phyloP scores from a whole-genome alignment of 2,113 vertebrate genomes.

The Albula glossodonta region DNA sequence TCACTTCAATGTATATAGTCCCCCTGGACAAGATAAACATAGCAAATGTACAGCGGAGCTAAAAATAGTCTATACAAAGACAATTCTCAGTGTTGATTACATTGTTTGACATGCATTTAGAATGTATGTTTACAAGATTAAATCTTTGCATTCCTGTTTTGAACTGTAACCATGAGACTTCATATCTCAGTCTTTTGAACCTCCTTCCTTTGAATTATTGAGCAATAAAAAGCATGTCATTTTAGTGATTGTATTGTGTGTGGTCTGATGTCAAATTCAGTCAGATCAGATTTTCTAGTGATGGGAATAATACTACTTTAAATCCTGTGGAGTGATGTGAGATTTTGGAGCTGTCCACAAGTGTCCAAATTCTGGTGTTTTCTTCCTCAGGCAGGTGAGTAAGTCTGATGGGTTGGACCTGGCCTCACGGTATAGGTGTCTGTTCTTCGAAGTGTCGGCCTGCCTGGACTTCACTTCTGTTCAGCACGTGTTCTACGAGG shows the following conservation, averaged over 20 bases:
- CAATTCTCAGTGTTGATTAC: not conserved
- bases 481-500: conserved; percentile 81
- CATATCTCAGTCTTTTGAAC: not conserved
- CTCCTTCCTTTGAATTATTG: not conserved
- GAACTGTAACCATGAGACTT: not conserved
- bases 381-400: conserved; percentile 78
- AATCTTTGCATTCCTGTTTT: not conserved
- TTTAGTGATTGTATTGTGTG: not conserved
- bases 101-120: not conserved
- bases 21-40: not conserved
- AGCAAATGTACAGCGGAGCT: not conserved
- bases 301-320: not conserved
- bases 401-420: conserved; percentile 74
- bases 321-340: not conserved
- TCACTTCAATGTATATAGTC: not conserved
- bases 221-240: not conserved
- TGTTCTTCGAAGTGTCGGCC: conserved; percentile 85
- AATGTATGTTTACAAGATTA: not conserved
- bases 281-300: not conserved
- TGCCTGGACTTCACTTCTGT: conserved; percentile 80
- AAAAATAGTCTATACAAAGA: not conserved
- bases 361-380: not conserved
- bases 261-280: not conserved
- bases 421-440: conserved; percentile 72
- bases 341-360: not conserved